Conservation (phyloP, 2,888 invertebrate genomes). For the Latrodectus hesperus region DNA sequence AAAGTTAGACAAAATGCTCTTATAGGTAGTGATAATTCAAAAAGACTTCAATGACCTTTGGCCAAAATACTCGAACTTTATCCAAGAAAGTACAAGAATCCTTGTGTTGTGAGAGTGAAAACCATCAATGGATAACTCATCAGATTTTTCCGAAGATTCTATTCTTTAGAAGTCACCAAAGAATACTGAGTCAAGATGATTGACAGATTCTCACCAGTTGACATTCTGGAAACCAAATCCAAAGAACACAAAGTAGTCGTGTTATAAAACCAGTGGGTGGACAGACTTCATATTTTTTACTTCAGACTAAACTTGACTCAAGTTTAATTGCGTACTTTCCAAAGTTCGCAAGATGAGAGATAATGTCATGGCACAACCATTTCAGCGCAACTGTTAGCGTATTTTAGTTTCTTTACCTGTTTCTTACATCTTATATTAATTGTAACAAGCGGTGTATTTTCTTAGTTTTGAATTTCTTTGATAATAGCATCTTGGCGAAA, state of each 20-base stretch:
- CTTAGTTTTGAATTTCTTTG: no score
- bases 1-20: constrained; percentile 7
- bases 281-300: no score
- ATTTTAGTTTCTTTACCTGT: no score
- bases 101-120: constrained; percentile 1
- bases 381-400: no score
- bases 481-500: no score
- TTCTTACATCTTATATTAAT: no score
- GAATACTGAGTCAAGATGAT: background rate
- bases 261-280: background rate
- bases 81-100: background rate
- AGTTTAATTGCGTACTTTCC: no score
- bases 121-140: background rate
- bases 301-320: no score
- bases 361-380: no score
- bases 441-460: no score
- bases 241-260: background rate
- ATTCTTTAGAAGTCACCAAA: background rate
- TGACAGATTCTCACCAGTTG: background rate
- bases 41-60: constrained; percentile 7
- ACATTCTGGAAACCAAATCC: background rate
- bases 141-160: background rate
- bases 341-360: no score
- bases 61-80: constrained; percentile 3
- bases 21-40: constrained; percentile 6